phyloP scores from a whole-genome alignment of 2,113 vertebrate species.

The Syrmaticus mikado region DNA sequence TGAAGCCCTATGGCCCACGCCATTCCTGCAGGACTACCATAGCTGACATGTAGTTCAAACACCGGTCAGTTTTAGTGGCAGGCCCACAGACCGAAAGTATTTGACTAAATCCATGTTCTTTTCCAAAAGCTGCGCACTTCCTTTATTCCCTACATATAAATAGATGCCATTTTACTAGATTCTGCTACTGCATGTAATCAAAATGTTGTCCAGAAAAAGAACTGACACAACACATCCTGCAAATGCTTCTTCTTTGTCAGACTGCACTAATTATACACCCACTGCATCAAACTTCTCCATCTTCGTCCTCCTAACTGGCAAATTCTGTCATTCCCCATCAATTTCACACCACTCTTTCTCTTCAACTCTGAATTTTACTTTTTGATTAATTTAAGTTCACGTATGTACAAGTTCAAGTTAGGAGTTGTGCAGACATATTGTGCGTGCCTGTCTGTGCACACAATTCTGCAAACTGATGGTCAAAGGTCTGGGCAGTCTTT shows the following conservation, averaged over 20 bases:
- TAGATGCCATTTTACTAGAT: conserved; percentile 37
- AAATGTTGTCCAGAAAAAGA: conserved; percentile 43
- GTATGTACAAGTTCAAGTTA: background rate
- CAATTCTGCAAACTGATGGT: background rate
- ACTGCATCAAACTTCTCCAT: background rate
- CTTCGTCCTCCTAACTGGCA: background rate
- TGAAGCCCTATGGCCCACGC: background rate
- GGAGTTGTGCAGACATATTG: background rate
- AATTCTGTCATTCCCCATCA: background rate
- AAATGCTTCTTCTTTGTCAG: conserved; percentile 21
- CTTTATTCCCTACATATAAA: conserved; percentile 36
- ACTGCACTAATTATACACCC: background rate
- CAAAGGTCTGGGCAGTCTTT: background rate
- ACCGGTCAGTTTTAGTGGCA: background rate
- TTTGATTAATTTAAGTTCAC: background rate
- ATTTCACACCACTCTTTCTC: background rate
- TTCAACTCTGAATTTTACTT: background rate
- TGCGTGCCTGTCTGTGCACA: background rate
- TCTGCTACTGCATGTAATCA: background rate
- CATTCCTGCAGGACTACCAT: background rate
- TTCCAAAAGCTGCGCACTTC: background rate
- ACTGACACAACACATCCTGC: conserved; percentile 31
- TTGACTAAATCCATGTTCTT: conserved; percentile 6
- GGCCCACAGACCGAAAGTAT: background rate
- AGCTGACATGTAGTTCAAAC: conserved; percentile 32